These are phyloP conservation scores for Seriola rivoliana DNA, from an alignment of 2,113 vertebrate species.

Conservation along the genomic window DNA sequence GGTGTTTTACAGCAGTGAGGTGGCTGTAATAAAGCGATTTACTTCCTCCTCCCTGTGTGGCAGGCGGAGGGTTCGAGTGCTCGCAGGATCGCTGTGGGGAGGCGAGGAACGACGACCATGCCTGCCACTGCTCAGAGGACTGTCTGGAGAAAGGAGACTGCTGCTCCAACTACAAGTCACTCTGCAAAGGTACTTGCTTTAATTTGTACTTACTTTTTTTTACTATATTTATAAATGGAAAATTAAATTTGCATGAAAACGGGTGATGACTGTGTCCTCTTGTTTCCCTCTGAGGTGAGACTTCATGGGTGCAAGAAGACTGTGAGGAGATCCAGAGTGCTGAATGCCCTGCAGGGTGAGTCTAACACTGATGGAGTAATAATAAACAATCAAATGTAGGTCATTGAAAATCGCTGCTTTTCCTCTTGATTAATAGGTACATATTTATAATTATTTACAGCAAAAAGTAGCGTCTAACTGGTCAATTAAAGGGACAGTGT, in stretches of 20 bases:
- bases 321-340: constrained; percentile 92
- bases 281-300: constrained; percentile 81
- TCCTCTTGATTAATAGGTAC: too few relatives aligned
- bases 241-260: fast-evolving
- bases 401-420: too few relatives aligned
- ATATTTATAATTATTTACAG: too few relatives aligned
- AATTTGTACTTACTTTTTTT: too few relatives aligned
- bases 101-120: constrained; percentile 89
- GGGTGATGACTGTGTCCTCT: not conserved
- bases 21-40: not conserved
- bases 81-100: constrained; percentile 92
- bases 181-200: constrained; percentile 88
- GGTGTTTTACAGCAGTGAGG: too few relatives aligned
- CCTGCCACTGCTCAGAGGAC: constrained; percentile 96
- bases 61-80: constrained; percentile 95
- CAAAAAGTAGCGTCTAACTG: too few relatives aligned
- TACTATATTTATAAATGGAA: fast-evolving
- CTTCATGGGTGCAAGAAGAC: constrained; percentile 91
- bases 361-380: constrained; percentile 17
- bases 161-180: constrained; percentile 94
- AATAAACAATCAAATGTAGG: too few relatives aligned
- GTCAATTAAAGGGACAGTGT: too few relatives aligned
- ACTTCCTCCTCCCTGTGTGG: not conserved
- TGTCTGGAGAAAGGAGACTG: constrained; percentile 94
- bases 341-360: constrained; percentile 95